Percentiles rank a stretch among this genome's conserved stretches.
phyloP scores from a whole-genome alignment of 2,797 vertebrate species.

The Tokudaia muenninki region DNA sequence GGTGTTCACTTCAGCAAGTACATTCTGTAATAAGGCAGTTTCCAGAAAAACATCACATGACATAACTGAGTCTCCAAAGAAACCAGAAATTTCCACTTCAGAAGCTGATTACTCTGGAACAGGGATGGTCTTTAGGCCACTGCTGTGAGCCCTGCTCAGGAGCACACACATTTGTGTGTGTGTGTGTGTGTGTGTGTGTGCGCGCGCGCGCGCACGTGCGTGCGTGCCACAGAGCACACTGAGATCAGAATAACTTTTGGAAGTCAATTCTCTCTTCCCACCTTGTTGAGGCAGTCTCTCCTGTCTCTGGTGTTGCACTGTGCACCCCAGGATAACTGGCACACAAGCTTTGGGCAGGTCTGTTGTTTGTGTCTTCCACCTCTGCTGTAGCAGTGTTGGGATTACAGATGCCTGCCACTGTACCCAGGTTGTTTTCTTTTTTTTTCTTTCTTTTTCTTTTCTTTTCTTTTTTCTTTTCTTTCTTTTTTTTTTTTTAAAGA shows the following conservation, averaged over 20 bases:
- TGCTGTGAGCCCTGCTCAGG: too few species aligned
- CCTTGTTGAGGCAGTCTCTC: background rate
- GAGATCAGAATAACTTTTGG: background rate
- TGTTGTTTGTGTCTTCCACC: background rate
- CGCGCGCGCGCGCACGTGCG: rapidly evolving
- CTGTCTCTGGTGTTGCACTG: background rate
- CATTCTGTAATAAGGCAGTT: too few species aligned
- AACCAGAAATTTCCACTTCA: too few species aligned
- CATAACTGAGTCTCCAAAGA: too few species aligned
- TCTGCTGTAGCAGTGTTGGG: background rate
- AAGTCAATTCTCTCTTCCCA: background rate
- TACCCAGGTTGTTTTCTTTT: background rate
- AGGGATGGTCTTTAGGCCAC: too few species aligned
- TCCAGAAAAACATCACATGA: too few species aligned
- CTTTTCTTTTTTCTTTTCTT: too few species aligned
- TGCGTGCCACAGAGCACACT: background rate
- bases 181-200: background rate
- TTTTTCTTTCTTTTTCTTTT: too few species aligned
- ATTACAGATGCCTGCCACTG: background rate
- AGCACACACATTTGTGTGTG: too few species aligned
- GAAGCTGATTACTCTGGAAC: background rate
- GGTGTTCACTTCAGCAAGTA: too few species aligned
- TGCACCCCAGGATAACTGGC: background rate
- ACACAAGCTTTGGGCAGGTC: background rate
- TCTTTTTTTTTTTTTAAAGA: too few species aligned